phyloP scores from a whole-genome alignment of 1,140 invertebrate species.

The Panonychus citri region DNA sequence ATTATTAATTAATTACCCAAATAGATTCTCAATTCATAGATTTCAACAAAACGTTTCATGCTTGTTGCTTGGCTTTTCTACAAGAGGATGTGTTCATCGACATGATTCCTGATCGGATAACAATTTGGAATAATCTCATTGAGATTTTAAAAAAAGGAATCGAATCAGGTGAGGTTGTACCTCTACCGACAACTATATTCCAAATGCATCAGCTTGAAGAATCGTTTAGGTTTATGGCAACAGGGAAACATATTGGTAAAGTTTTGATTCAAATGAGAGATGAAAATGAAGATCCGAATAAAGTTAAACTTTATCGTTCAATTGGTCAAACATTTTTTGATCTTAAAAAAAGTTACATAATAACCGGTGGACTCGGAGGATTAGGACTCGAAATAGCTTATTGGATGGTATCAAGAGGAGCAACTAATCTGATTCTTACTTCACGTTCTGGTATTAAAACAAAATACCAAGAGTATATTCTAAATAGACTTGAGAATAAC shows the following conservation, averaged over 20 bases:
- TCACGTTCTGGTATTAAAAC: constrained; percentile 61
- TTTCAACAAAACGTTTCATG: constrained; percentile 86
- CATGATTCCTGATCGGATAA: background rate
- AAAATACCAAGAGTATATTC: constrained; percentile 45
- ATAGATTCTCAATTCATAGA: constrained; percentile 46
- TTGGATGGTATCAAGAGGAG: constrained; percentile 67
- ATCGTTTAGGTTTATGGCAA: constrained; percentile 83
- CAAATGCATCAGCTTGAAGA: constrained; percentile 62
- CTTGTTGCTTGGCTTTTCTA: constrained; percentile 71
- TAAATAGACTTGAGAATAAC: constrained; percentile 32
- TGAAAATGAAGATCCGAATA: constrained; percentile 10
- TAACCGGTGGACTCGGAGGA: constrained; percentile 70
- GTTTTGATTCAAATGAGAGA: constrained; percentile 33
- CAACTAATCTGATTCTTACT: constrained; percentile 54
- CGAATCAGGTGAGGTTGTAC: constrained; percentile 51
- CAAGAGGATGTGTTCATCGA: constrained; percentile 22
- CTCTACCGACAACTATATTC: constrained; percentile 56
- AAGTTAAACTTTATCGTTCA: constrained; percentile 22
- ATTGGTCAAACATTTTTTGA: constrained; percentile 60
- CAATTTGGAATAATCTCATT: background rate
- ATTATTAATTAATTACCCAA: too few species aligned
- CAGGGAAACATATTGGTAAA: constrained; percentile 89
- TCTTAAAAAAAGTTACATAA: constrained; percentile 54
- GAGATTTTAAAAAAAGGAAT: constrained; percentile 53
- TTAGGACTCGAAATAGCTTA: constrained; percentile 77